Evolutionary conservation across 2,797 vertebrate genomes (phyloP).

Genomic region (Acridotheres tristis): DNA sequence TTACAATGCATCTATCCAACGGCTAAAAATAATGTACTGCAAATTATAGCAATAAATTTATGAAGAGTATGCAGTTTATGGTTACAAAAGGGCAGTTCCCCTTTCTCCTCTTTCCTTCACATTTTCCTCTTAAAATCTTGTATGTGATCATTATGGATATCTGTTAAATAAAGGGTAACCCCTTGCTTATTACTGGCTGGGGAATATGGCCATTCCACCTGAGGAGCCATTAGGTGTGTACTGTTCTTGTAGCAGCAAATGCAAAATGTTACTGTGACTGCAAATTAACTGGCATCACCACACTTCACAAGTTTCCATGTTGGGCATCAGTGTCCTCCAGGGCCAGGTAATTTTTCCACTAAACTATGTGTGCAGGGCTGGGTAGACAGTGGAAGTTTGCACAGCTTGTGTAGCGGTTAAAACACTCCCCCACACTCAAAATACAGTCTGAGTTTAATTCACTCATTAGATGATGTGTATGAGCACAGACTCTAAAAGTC

Average conservation of each 20-base stretch:
- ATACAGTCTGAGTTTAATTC: background rate
- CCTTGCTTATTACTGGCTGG: background rate
- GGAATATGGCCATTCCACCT: background rate
- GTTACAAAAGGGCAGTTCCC: background rate
- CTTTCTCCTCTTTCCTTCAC: background rate
- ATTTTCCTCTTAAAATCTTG: background rate
- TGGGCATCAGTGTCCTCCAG: background rate
- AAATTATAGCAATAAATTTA: background rate
- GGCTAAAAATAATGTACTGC: background rate
- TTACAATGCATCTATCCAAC: background rate
- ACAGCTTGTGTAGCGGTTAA: background rate
- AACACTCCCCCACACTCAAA: background rate
- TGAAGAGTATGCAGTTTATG: background rate
- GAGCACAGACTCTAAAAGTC: background rate
- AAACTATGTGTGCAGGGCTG: background rate
- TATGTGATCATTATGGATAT: background rate
- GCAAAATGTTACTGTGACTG: background rate
- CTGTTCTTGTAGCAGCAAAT: background rate
- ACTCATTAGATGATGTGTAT: background rate
- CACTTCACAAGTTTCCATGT: background rate
- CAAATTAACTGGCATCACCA: background rate
- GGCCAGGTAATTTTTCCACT: background rate
- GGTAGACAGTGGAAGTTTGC: background rate
- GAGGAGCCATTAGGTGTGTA: background rate
- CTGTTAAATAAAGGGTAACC: background rate